A percentile compares a stretch with the other conserved stretches of the same genome.
phyloP scores from a whole-genome alignment of 1,140 invertebrate species.

The Acromyrmex heyeri region DNA sequence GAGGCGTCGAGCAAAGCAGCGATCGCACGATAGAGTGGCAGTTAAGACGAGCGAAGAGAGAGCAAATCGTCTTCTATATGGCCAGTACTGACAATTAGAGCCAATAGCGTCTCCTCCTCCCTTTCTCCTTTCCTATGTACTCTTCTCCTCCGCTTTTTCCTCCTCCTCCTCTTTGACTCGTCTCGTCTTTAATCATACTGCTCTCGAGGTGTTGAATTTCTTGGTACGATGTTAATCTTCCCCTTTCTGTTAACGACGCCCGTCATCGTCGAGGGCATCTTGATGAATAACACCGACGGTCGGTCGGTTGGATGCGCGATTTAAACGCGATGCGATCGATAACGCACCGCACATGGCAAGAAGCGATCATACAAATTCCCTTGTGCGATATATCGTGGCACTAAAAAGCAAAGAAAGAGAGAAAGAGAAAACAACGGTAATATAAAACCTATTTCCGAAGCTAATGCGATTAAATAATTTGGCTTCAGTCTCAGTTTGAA shows the following conservation, averaged over 20 bases:
- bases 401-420: background rate
- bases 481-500: background rate
- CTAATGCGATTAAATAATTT: background rate
- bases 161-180: constrained; percentile 28
- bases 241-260: constrained; percentile 51
- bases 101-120: constrained; percentile 64
- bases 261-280: constrained; percentile 43
- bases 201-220: constrained; percentile 75
- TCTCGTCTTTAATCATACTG: constrained; percentile 65
- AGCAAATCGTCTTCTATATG: constrained; percentile 65
- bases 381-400: background rate
- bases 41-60: constrained; percentile 4
- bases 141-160: background rate
- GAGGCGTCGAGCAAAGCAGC: constrained; percentile 74
- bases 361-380: constrained; percentile 38
- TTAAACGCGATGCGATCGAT: constrained; percentile 55
- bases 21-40: constrained; percentile 41
- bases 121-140: background rate
- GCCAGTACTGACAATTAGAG: constrained; percentile 71
- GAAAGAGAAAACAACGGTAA: background rate
- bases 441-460: constrained; percentile 1
- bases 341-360: background rate
- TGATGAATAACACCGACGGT: constrained; percentile 53
- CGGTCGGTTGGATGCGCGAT: constrained; percentile 39
- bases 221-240: constrained; percentile 70